Base-by-base conservation (phyloP, 2,797 vertebrate species). In the Pangasius mekongensis region DNA sequence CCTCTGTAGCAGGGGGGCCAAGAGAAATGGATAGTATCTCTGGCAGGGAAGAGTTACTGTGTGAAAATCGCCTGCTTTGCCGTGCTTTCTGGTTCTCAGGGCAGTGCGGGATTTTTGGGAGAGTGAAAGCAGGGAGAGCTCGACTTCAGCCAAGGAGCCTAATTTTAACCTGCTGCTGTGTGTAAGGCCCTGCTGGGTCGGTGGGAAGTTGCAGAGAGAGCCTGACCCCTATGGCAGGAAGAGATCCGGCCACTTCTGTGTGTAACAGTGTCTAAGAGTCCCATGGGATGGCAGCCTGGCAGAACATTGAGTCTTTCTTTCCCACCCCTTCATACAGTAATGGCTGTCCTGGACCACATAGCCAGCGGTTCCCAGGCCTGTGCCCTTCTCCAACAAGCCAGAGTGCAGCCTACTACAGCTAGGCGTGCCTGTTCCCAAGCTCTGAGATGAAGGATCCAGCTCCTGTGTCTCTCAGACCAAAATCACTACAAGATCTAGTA, bases 131-230 rank as follows among this genome's bases (percentile, higher is more conserved):
- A 74, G 66, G 36, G 80, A 90, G 76, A 87, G 69, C n/a, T 88
- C 3, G 74, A 67, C 87, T 96, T 97, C 95, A 97, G 94, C 96
- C 94, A 95, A 82, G 80, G 94, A 89, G 91, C 96, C 97, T 98
- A 97, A 97, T 97, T 98, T 98, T 97, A 98, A 97, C 96, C 91
- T 94, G 86, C 87, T 95, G 94, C 96, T 96, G 96, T 94, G 95
- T 96, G 86, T 36, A n/a, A 76, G 86, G 76, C 89, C 85, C 83
- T 60, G 84, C 49, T 60, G 86, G 91, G 88, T 96, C 94, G 97
- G 97, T 99, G 98, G 98, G 98, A 98, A 98, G 97, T 96, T 98
- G 97, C 95, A 96, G 96, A 96, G 95, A 96, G 97, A 96, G 95
- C 94, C 96, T 98, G 98, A 98, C 97, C 98, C 97, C 97, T 96